A percentile compares a stretch with the other conserved stretches of the same genome.
These are phyloP conservation scores for Brachyrhaphis roseni DNA, from an alignment of 2,797 vertebrate genomes.

Conservation along the genomic window DNA sequence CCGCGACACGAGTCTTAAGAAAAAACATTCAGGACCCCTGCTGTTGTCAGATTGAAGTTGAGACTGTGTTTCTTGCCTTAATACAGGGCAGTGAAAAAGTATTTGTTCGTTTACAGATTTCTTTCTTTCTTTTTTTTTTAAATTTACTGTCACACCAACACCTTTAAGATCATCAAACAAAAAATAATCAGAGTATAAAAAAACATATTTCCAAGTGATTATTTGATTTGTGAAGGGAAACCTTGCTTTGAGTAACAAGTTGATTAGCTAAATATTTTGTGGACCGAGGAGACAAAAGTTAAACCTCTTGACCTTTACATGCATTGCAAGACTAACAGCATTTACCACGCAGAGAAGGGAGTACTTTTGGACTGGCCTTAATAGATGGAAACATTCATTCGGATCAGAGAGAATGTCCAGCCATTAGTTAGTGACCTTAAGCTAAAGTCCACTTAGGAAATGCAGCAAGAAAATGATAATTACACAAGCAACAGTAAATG, in stretches of 20 bases:
- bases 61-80: constrained; percentile 9
- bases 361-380: no score
- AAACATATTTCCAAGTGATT: neutral
- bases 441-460: neutral
- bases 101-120: neutral
- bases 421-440: neutral
- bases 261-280: neutral
- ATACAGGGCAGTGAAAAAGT: neutral
- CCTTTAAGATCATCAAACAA: neutral
- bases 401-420: neutral
- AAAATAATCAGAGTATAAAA: neutral
- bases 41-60: constrained; percentile 14
- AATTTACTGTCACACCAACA: neutral
- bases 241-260: neutral
- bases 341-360: neutral
- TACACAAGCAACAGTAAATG: neutral
- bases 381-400: neutral
- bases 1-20: constrained; percentile 40
- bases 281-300: neutral
- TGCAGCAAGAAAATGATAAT: neutral
- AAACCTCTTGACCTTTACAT: neutral
- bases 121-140: neutral
- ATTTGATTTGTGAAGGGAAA: neutral
- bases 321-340: neutral
- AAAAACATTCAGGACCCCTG: constrained; percentile 47